phyloP scores from a whole-genome alignment of 2,797 vertebrate genomes.

The Lemur catta region DNA sequence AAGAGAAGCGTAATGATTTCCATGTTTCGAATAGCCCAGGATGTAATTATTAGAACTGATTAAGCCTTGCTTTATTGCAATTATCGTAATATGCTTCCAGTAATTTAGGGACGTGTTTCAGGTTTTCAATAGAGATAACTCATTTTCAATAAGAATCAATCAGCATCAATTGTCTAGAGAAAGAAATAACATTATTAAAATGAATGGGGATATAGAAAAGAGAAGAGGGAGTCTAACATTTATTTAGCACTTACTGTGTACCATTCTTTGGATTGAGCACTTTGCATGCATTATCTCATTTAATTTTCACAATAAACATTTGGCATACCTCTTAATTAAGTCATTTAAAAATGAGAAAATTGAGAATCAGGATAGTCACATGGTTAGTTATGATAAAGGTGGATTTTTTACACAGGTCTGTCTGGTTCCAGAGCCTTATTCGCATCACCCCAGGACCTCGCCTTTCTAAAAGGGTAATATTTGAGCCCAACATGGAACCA shows the following conservation, averaged over 20 bases:
- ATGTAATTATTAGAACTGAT: slow-evolving; percentile 22
- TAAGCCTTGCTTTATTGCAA: slow-evolving; percentile 24
- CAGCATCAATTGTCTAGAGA: background rate
- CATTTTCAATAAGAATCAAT: slow-evolving; percentile 21
- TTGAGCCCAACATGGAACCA: background rate
- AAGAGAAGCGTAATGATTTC: background rate
- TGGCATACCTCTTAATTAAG: background rate
- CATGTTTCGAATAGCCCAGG: background rate
- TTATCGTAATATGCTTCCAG: background rate
- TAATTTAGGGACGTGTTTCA: background rate
- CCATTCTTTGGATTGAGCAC: background rate
- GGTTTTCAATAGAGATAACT: background rate
- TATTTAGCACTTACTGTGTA: background rate
- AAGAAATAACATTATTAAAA: background rate
- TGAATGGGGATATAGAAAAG: background rate
- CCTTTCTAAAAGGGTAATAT: background rate
- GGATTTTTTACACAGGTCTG: background rate
- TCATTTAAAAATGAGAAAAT: background rate
- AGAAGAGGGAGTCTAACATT: background rate
- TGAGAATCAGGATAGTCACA: background rate
- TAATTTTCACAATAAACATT: background rate
- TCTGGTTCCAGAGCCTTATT: background rate
- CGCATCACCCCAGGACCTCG: accelerated
- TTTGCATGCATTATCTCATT: background rate
- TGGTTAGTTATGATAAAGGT: background rate